Evolutionary conservation across 2,888 invertebrate species (phyloP).

Genomic region (Rhogogaster chlorosoma): DNA sequence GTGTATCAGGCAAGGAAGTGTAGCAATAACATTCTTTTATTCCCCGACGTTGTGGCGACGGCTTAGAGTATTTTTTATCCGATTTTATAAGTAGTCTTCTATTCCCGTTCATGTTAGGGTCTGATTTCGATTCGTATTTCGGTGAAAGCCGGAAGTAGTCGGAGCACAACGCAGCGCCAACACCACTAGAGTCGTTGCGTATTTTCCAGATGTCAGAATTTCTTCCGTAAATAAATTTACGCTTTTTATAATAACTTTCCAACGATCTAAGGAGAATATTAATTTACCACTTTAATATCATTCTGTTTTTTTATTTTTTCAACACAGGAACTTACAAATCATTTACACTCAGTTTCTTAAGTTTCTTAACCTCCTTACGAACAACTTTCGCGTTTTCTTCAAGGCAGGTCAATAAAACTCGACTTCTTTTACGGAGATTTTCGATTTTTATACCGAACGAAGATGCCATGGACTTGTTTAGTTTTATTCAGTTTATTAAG

Average conservation of each 20-base stretch:
- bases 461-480: slow-evolving; percentile 56
- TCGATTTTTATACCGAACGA: slow-evolving; percentile 57
- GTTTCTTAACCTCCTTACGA: slow-evolving; percentile 52
- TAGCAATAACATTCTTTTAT: slow-evolving; percentile 70
- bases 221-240: slow-evolving; percentile 1
- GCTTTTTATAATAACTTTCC: background rate
- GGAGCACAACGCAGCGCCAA: slow-evolving; percentile 56
- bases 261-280: slow-evolving; percentile 4
- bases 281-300: background rate
- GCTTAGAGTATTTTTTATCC: slow-evolving; percentile 61
- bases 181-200: slow-evolving; percentile 62
- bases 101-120: slow-evolving; percentile 54
- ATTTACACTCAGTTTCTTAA: slow-evolving; percentile 51
- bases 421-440: slow-evolving; percentile 62
- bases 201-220: slow-evolving; percentile 59
- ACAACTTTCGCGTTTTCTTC: slow-evolving; percentile 56
- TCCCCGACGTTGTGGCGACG: slow-evolving; percentile 58
- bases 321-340: slow-evolving; percentile 59
- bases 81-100: slow-evolving; percentile 59
- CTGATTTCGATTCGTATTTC: slow-evolving; percentile 42
- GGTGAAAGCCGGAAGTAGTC: slow-evolving; percentile 55
- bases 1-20: slow-evolving; percentile 51
- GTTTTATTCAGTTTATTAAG: background rate
- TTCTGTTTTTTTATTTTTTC: background rate
- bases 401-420: slow-evolving; percentile 56